Evolutionary conservation across 2,888 invertebrate species (phyloP), one percentile per base, ranked within the genome.

Genomic region (Ecliptopera silaceata): DNA sequence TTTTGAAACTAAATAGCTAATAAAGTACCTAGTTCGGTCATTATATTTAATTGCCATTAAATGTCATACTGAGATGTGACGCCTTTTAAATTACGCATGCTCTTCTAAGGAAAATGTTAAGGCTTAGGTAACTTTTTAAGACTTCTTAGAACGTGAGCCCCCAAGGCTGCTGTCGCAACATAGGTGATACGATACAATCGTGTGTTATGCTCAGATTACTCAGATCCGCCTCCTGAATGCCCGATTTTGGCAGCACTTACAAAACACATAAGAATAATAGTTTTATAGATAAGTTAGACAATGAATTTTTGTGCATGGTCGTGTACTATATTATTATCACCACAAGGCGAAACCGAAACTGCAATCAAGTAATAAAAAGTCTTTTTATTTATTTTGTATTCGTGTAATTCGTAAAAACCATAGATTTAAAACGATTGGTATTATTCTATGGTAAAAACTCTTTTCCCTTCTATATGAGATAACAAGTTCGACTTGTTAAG

Each of bases 151-250:
- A 59, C 58, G 54, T 50, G 39, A 39, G 38, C 15, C 36, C 20
- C 29, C 75, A 74, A 76, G 77, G 74, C 58, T 70, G 56, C 59
- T 82, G 76, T 74, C 69, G 81, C 65, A 82, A 84, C 63, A 63
- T 77, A 72, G 76, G 74, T 68, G n/a, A n/a, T n/a, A n/a, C n/a
- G n/a, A n/a, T 72, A 76, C 63, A 64, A 71, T 72, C 66, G 64
- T 67, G 61, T 67, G 72, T 75, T 75, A 72, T 66, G 58, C 59
- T 56, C 36, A n/a, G 71, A 70, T 43, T 22, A 8, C 57, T 59
- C 61, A 71, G 74, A 71, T 75, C 80, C 82, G 84, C 80, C 77
- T 81, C 69, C 74, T 79, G 78, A 84, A 80, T 80, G 72, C 69
- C 69, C 71, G 63, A 75, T 68, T 79, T 80, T 79, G 71, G 72